These are phyloP conservation scores for Sinella curviseta DNA, from an alignment of 1,140 invertebrate genomes.

Conservation along the genomic window DNA sequence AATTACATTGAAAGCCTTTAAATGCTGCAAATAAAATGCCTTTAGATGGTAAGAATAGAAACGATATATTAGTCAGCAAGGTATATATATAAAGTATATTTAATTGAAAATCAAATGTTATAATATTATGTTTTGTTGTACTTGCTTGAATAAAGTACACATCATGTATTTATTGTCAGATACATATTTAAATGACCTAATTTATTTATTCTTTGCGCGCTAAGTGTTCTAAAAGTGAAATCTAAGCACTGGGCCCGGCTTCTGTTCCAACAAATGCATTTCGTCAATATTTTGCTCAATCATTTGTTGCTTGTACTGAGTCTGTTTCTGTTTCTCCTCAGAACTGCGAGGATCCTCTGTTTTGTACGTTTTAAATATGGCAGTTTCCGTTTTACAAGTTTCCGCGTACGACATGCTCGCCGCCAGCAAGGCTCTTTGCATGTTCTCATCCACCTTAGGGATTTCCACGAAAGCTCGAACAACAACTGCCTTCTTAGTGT, in stretches of 20 bases:
- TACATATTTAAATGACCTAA: neutral
- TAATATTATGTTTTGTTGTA: too few relatives aligned
- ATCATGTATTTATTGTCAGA: neutral
- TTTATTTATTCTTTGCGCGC: neutral
- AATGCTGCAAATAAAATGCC: too few relatives aligned
- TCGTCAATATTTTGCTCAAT: conserved; percentile 35
- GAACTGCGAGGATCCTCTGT: conserved; percentile 30
- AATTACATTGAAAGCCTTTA: too few relatives aligned
- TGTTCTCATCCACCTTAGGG: conserved; percentile 30
- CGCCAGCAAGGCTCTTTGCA: conserved; percentile 19
- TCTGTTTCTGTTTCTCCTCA: conserved; percentile 33
- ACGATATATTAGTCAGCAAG: too few relatives aligned
- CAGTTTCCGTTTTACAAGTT: conserved; percentile 7
- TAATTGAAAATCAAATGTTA: too few relatives aligned
- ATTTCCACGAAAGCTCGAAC: conserved; percentile 36
- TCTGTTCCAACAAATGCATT: conserved; percentile 36
- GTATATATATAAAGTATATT: too few relatives aligned
- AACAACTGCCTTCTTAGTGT: conserved; percentile 24
- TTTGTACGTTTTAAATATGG: neutral
- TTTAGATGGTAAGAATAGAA: too few relatives aligned
- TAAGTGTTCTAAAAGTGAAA: conserved; percentile 31
- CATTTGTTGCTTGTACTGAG: conserved; percentile 29
- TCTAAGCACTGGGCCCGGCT: conserved; percentile 28
- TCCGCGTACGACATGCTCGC: conserved; percentile 33
- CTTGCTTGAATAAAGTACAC: too few relatives aligned